phyloP scores from a whole-genome alignment of 2,888 invertebrate genomes.

The Macrophya alboannulata region DNA sequence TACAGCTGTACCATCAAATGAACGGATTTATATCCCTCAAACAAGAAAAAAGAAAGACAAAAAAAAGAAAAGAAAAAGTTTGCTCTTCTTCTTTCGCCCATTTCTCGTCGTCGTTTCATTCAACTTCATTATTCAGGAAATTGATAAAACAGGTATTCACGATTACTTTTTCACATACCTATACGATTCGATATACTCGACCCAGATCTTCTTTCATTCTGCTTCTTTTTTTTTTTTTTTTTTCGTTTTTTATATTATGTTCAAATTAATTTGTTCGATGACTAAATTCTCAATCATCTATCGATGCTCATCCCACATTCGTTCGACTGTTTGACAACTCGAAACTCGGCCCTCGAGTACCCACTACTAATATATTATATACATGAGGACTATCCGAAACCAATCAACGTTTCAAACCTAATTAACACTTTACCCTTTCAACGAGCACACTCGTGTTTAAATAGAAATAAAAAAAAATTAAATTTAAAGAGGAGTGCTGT shows the following conservation, averaged over 20 bases:
- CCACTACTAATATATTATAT: too few relatives aligned
- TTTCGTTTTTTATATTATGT: neutral
- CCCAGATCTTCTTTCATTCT: neutral
- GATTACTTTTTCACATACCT: neutral
- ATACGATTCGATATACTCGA: neutral
- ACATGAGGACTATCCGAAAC: too few relatives aligned
- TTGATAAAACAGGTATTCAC: neutral
- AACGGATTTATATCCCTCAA: neutral
- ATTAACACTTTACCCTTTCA: too few relatives aligned
- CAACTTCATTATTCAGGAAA: neutral
- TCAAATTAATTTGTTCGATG: too few relatives aligned
- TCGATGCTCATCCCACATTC: too few relatives aligned
- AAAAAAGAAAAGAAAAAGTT: neutral
- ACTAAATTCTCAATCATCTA: too few relatives aligned
- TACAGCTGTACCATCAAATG: neutral
- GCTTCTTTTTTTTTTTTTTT: neutral
- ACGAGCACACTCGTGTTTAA: too few relatives aligned
- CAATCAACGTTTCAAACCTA: too few relatives aligned
- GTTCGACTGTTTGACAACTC: too few relatives aligned
- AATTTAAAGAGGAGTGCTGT: too few relatives aligned
- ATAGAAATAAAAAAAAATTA: too few relatives aligned
- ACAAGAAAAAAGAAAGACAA: neutral
- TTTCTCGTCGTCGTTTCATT: neutral
- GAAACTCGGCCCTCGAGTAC: too few relatives aligned
- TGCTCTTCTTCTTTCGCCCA: neutral